These are phyloP conservation scores for Scolanthus callimorphus DNA, from an alignment of 92 coral and sea anemone genomes.

Conservation along the genomic window DNA sequence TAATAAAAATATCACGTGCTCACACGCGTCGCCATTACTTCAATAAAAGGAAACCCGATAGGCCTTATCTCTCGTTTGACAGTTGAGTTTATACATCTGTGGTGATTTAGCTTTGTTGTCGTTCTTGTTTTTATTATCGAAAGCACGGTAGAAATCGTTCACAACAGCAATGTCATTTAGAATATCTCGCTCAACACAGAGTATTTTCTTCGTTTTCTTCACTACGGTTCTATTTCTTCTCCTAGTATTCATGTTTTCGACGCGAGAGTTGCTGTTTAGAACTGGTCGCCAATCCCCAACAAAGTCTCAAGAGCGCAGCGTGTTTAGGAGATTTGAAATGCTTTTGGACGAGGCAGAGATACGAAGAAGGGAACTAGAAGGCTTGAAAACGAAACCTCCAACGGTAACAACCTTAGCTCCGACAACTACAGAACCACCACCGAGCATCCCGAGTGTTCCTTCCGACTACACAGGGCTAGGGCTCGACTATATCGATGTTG, in stretches of 20 bases:
- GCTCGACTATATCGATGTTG: slow-evolving; percentile 18
- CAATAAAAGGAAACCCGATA: no score
- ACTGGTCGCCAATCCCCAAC: neutral
- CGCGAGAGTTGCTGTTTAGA: neutral
- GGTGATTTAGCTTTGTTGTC: no score
- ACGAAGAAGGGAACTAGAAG: neutral
- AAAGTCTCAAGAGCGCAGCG: slow-evolving; percentile 10
- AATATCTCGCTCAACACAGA: neutral
- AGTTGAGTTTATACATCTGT: no score
- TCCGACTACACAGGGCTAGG: slow-evolving; percentile 10
- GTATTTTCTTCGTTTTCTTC: neutral
- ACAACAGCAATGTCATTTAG: no score
- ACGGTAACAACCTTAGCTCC: neutral
- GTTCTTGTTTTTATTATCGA: no score
- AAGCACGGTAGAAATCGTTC: no score
- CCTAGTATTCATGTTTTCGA: neutral
- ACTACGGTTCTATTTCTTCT: neutral
- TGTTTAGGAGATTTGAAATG: slow-evolving; percentile 9
- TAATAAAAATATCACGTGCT: no score
- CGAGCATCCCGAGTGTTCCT: slow-evolving; percentile 14
- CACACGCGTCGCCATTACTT: no score
- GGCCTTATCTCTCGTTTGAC: no score
- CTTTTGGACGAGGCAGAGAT: slow-evolving; percentile 12
- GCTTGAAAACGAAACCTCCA: neutral
- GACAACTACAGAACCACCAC: neutral